Evolutionary conservation across 2,888 invertebrate genomes (phyloP), one percentile per base, ranked within the genome.

Genomic region (Philhelius pedissequus): DNA sequence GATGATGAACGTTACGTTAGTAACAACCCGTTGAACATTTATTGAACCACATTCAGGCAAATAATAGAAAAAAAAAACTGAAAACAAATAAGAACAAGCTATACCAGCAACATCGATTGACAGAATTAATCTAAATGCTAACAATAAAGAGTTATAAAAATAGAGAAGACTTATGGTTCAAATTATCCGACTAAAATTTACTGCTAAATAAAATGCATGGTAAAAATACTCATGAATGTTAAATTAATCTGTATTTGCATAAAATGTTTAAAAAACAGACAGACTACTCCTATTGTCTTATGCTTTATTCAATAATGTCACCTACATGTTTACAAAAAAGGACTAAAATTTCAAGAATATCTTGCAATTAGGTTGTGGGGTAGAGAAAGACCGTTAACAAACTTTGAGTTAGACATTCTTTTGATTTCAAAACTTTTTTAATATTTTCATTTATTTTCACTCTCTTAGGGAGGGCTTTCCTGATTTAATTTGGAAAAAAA

Each of bases 1-100:
- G 78, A 82, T 78, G 78, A 82, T 82, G 68, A 77, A 73, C 77
- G 71, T 78, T 64, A 69, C 60, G 68, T 82, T 82, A 83, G 78
- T 83, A 27, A 64, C 83, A 78, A 58, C 32, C 40, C 83, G 83
- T 64, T 83, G 78, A 74, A 69, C 83, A 78, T 69, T 77, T 54
- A 74, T 64, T 64, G 74, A 74, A 66, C 54, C 64, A 74, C 74
- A 74, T 74, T 64, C 64, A 48, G 27, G 60, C 40, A 38, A 58
- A 62, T 60, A 52, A 52, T 38, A 27, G 18, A 25, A 50, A 18
- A 35, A 8, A 30, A n/a, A 25, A 30, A 54, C 11, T 15, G 30
- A 54, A 54, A 27, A 54, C 20, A 54, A 54, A 48, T 48, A 48
- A 5, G 13, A n/a, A 25, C 48, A 60, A 58, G n/a, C 35, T 11